Percentiles rank a stretch among this genome's conserved stretches.
Conservation (phyloP, 2,888 invertebrate species). For the Chloroclystis v-ata region DNA sequence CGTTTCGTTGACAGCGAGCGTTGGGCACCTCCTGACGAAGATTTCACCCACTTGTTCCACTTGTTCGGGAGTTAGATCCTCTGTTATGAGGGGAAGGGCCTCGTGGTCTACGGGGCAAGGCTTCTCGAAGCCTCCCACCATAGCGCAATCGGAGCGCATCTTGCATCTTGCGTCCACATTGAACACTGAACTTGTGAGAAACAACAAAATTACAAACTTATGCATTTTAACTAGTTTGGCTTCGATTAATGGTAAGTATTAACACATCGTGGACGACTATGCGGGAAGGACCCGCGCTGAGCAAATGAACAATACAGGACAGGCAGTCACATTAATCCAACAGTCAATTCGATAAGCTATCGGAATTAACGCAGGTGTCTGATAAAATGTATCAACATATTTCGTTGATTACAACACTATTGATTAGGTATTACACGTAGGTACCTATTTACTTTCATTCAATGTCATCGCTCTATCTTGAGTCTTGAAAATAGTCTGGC, state of each 20-base stretch:
- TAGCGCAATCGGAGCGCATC: conserved; percentile 51
- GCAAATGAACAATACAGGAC: conserved; percentile 31
- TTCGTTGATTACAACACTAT: conserved; percentile 19
- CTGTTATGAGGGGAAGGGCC: conserved; percentile 37
- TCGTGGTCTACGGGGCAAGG: conserved; percentile 44
- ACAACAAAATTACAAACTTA: conserved; percentile 28
- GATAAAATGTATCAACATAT: conserved; percentile 37
- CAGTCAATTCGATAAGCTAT: conserved; percentile 52
- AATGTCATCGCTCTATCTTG: background rate
- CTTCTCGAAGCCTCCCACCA: conserved; percentile 41
- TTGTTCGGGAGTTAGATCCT: conserved; percentile 45
- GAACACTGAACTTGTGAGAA: conserved; percentile 41
- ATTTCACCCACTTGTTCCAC: conserved; percentile 51
- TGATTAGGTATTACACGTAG: background rate
- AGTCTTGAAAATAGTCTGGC: no score
- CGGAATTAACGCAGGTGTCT: conserved; percentile 56
- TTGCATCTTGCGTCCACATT: conserved; percentile 48
- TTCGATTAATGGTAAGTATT: conserved; percentile 7
- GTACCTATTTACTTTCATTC: conserved; percentile 1
- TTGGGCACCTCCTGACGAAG: conserved; percentile 80
- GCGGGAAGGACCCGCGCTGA: conserved; percentile 5
- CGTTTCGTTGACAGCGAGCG: conserved; percentile 62
- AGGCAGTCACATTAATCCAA: conserved; percentile 30
- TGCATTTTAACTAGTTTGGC: conserved; percentile 38
- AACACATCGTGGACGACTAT: conserved; percentile 5